Evolutionary conservation across 2,113 vertebrate species (phyloP).

Genomic region (Chauna torquata): DNA sequence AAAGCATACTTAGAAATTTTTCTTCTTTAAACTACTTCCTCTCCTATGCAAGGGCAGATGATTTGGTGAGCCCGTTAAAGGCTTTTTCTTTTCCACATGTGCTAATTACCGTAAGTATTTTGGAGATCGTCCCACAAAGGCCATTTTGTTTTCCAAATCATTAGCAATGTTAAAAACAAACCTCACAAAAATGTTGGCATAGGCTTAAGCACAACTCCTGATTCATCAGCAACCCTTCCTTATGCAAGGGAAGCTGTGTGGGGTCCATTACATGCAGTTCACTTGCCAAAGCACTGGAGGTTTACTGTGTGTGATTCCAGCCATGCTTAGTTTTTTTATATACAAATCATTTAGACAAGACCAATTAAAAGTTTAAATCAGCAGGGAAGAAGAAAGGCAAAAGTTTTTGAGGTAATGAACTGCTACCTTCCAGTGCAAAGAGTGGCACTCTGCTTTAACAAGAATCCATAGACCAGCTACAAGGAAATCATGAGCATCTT

Average conservation of each 20-base stretch:
- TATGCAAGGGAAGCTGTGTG: neutral
- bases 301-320: neutral
- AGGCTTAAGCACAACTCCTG: neutral
- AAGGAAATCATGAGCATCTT: accelerated
- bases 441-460: neutral
- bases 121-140: neutral
- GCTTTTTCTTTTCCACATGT: neutral
- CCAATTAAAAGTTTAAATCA: neutral
- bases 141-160: constrained; percentile 29
- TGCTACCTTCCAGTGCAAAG: neutral
- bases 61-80: neutral
- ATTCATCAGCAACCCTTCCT: neutral
- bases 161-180: constrained; percentile 41
- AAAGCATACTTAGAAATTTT: neutral
- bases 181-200: constrained; percentile 30
- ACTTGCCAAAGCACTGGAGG: neutral
- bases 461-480: neutral
- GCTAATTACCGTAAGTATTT: constrained; percentile 42
- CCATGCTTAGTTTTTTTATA: neutral
- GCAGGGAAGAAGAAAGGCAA: neutral
- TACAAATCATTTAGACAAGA: neutral
- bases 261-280: neutral
- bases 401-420: neutral
- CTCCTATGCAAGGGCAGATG: neutral
- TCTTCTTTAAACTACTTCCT: constrained; percentile 27